Base-by-base conservation (phyloP, 2,113 vertebrate species). In the Chloropsis hardwickii region DNA sequence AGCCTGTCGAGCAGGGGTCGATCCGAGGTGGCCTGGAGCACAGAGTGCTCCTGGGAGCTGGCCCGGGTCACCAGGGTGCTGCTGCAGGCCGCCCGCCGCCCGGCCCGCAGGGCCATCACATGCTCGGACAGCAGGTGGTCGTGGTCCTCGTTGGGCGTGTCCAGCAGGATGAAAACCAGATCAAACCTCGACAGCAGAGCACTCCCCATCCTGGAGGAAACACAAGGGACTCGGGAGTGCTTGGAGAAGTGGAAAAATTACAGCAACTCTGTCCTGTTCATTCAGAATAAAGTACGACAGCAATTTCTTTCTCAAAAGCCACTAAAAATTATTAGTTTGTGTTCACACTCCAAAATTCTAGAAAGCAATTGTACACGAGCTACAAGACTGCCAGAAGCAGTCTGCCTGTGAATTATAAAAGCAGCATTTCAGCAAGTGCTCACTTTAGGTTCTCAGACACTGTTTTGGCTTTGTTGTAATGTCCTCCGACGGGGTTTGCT, bases 401-500 rank as follows among this genome's bases (percentile, higher is more conserved):
- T 23, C 60, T 44, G 1, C 14, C 54, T 3, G 6, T 33, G 29
- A 88, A 33, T 40, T 65, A 44, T 9, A 27, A 12, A 47, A 86
- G 40, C 76, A 96, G 87, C 57, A 83, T 81, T 83, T 78, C 86
- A 92, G 48, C 25, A 77, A 94, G 33, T 20, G 94, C 98, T 97
- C 98, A 99, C 99, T 99, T 99, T 64, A 99, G 96, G 88, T 99
- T 99, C 97, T 99, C 99, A 48, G 99, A 99, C 28, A 99, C 99
- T 0, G 99, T 99, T 97, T 99, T 99, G 70, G 98, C 98, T 97
- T 99, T 99, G 98, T 99, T 99, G 79, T 99, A 99, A 96, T 99
- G 99, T 61, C 99, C 99, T 91, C 99, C 99, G 5, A 98, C 97
- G 2, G 99, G 99, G 95, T 99, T 99, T 48, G 99, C 99, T 45